These are phyloP conservation scores for Aricia agestis DNA, from an alignment of 1,140 invertebrate species.

Conservation along the genomic window DNA sequence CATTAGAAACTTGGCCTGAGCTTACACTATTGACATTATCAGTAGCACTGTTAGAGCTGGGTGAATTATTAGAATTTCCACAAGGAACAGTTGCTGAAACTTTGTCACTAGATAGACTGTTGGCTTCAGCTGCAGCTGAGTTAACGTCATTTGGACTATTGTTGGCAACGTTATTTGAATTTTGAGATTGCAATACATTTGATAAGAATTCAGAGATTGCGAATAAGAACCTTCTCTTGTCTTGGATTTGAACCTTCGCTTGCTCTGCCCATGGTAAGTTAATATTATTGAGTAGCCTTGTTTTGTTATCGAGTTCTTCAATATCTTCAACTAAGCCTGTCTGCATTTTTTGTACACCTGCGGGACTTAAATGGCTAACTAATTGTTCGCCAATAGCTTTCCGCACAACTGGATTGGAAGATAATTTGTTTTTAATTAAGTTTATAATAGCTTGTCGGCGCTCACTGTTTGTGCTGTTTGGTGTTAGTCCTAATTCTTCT, in stretches of 20 bases:
- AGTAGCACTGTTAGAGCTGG: too few relatives aligned
- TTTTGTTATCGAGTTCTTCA: conserved; percentile 53
- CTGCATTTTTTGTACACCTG: conserved; percentile 44
- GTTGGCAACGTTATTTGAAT: background rate
- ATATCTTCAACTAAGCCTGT: conserved; percentile 45
- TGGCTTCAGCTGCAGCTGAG: background rate
- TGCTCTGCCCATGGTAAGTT: conserved; percentile 39
- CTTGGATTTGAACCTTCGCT: conserved; percentile 41
- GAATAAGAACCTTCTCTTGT: conserved; percentile 48
- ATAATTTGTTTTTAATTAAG: conserved; percentile 50
- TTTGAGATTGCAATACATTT: conserved; percentile 32
- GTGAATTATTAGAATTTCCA: conserved; percentile 8
- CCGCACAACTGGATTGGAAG: conserved; percentile 34
- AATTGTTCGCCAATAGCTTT: conserved; percentile 46
- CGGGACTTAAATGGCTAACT: conserved; percentile 44
- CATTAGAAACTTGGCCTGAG: too few relatives aligned
- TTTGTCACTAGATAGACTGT: background rate
- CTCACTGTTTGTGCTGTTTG: conserved; percentile 54
- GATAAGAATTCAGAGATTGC: conserved; percentile 45
- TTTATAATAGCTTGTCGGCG: conserved; percentile 49
- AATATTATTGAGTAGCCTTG: conserved; percentile 42
- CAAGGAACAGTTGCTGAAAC: background rate
- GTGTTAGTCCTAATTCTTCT: conserved; percentile 51
- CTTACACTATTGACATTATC: too few relatives aligned
- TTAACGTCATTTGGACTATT: background rate